Evolutionary conservation across 1,140 invertebrate species (phyloP).

Genomic region (Eurosta solidaginis): DNA sequence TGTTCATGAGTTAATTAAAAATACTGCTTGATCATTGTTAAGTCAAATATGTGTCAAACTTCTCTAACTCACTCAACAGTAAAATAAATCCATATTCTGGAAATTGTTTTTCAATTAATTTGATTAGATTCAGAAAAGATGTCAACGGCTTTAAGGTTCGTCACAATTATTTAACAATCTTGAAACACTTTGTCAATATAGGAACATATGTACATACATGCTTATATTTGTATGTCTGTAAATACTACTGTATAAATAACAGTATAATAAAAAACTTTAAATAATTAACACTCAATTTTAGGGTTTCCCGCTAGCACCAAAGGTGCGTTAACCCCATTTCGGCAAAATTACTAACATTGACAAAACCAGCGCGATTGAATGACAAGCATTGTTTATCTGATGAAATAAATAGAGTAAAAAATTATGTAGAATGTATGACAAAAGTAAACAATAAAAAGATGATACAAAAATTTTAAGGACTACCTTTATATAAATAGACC

Average conservation of each 20-base stretch:
- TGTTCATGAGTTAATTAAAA: no score
- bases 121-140: not conserved
- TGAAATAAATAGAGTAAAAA: not conserved
- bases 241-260: no score
- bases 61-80: no score
- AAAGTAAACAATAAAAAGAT: not conserved
- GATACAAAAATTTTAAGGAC: not conserved
- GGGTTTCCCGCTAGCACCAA: not conserved
- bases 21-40: no score
- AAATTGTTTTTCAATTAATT: not conserved
- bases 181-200: not conserved
- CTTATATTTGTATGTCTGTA: no score
- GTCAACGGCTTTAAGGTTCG: not conserved
- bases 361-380: not conserved
- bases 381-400: not conserved
- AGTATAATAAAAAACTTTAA: no score
- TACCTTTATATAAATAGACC: no score
- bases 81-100: not conserved
- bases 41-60: no score
- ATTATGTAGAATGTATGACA: not conserved
- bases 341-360: not conserved
- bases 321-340: conserved; percentile 9
- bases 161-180: not conserved
- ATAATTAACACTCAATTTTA: conserved; percentile 1
- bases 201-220: no score